Conservation (phyloP, 2,797 vertebrate species). For the Pangasius macronema region DNA sequence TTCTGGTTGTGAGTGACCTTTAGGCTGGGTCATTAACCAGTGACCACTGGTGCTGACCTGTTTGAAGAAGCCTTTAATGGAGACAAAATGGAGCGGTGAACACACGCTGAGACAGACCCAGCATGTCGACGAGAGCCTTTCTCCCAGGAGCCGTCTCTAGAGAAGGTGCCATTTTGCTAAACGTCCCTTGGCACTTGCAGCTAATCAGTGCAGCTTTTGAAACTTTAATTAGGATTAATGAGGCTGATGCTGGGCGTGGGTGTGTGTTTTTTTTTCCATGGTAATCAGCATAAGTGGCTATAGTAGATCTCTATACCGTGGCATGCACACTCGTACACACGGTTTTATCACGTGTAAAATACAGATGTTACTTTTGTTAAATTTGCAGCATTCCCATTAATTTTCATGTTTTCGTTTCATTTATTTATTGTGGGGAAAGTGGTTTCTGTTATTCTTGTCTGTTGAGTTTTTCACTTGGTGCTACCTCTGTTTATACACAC, state of each 20-base stretch:
- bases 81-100: conserved; percentile 29
- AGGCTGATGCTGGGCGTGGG: conserved; percentile 6
- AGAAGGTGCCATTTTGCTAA: conserved; percentile 38
- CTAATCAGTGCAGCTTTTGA: conserved; percentile 43
- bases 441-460: not conserved
- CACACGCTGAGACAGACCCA: conserved; percentile 23
- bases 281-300: conserved; percentile 25
- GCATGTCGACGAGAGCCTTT: conserved; percentile 45
- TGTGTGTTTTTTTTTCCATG: conserved; percentile 5
- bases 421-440: not conserved
- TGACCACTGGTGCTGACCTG: conserved; percentile 59
- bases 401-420: not conserved
- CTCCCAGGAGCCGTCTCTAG: conserved; percentile 36
- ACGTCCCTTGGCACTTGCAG: conserved; percentile 36
- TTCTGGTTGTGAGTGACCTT: conserved; percentile 61
- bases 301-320: not conserved
- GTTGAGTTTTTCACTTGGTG: too few species aligned
- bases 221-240: conserved; percentile 52
- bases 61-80: conserved; percentile 13
- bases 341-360: not conserved
- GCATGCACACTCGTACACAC: not conserved
- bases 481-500: not conserved
- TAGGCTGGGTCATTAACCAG: conserved; percentile 65
- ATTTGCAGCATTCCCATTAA: not conserved
- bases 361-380: not conserved